Conservation (phyloP, 2,113 vertebrate species). For the Cebidichthys violaceus region DNA sequence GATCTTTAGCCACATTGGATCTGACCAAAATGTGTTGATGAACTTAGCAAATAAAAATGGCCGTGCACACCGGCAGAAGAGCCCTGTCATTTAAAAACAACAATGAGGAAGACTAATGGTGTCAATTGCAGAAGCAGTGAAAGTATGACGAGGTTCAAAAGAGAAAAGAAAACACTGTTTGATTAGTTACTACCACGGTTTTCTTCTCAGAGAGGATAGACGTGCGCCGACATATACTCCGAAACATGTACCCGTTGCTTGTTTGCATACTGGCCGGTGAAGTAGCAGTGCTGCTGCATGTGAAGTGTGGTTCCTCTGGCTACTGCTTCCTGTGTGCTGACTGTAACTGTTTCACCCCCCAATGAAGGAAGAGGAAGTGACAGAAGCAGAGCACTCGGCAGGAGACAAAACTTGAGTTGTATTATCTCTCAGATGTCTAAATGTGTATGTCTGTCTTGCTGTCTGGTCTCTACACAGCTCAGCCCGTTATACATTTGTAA, state of each 20-base stretch:
- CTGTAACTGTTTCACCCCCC: constrained; percentile 30
- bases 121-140: constrained; percentile 4
- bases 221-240: background rate
- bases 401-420: background rate
- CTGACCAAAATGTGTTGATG: background rate
- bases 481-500: background rate
- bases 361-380: constrained; percentile 70
- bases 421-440: background rate
- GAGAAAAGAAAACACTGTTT: background rate
- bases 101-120: background rate
- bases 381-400: constrained; percentile 39
- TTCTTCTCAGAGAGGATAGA: background rate
- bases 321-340: constrained; percentile 65
- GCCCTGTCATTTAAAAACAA: background rate
- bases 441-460: background rate
- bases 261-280: constrained; percentile 54
- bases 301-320: constrained; percentile 51
- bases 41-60: background rate
- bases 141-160: background rate
- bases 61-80: background rate
- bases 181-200: background rate
- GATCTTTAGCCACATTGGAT: background rate
- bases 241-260: background rate
- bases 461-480: background rate
- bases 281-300: background rate